These are phyloP conservation scores for Parauchenoglanis punctatus DNA, from an alignment of 2,797 vertebrate species.

Conservation along the genomic window DNA sequence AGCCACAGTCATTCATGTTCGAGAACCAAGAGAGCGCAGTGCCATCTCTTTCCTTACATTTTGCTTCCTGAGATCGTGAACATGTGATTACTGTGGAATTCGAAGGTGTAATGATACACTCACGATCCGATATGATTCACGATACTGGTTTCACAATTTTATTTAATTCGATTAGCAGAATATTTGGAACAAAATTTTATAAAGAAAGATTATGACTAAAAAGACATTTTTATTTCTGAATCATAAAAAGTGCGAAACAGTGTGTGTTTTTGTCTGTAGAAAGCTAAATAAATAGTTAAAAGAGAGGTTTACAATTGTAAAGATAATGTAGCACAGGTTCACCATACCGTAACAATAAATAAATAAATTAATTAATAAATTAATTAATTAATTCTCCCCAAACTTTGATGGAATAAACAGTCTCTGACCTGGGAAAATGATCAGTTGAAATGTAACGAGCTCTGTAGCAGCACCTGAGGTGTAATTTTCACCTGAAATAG, in stretches of 20 bases:
- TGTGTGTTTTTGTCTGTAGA: not conserved
- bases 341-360: not conserved
- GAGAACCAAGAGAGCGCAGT: not conserved
- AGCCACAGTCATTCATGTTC: not conserved
- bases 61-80: not conserved
- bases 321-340: not conserved
- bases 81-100: not conserved
- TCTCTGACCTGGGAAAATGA: not conserved
- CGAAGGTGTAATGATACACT: not conserved
- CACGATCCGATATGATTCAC: not conserved
- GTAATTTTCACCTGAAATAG: not conserved
- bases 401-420: not conserved
- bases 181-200: not conserved
- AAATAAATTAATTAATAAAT: not conserved
- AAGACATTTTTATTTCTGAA: not conserved
- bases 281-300: not conserved
- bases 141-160: not conserved
- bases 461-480: not conserved
- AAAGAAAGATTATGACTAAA: not conserved
- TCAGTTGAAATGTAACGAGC: not conserved
- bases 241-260: not conserved
- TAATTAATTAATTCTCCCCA: not conserved
- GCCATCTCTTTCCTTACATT: not conserved
- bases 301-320: not conserved
- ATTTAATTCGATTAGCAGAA: not conserved